These are phyloP conservation scores for Urophycis tenuis DNA, from an alignment of 2,797 vertebrate species.

Conservation along the genomic window DNA sequence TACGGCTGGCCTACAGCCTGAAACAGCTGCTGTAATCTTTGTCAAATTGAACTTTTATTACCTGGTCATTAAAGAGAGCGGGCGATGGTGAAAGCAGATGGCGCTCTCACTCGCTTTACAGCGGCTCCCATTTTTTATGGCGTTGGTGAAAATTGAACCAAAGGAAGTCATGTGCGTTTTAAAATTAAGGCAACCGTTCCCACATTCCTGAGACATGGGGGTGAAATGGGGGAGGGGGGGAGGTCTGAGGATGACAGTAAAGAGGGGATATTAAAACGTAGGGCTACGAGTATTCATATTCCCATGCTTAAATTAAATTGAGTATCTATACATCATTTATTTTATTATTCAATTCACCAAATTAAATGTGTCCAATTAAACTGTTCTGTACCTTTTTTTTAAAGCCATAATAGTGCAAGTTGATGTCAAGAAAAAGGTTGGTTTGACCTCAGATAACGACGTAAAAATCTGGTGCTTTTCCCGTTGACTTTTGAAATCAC, in stretches of 20 bases:
- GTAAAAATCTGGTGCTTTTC: not conserved
- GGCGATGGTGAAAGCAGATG: constrained; percentile 80
- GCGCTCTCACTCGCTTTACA: constrained; percentile 67
- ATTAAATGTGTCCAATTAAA: not conserved
- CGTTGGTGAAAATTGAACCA: constrained; percentile 81
- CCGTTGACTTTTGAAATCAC: not conserved
- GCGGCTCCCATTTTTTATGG: constrained; percentile 70
- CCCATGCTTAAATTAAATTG: not conserved
- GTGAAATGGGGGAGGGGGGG: constrained; percentile 22
- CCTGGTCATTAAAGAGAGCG: constrained; percentile 75
- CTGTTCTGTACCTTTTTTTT: not conserved
- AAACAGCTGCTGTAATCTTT: constrained; percentile 84
- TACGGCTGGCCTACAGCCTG: constrained; percentile 64
- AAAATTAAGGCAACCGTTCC: constrained; percentile 82
- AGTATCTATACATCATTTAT: not conserved
- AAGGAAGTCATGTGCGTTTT: constrained; percentile 75
- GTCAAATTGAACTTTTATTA: constrained; percentile 84
- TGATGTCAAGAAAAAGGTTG: not conserved
- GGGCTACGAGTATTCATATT: not conserved
- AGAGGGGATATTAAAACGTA: not conserved
- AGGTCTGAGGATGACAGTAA: constrained; percentile 5
- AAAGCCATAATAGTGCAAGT: not conserved
- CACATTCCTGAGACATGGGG: constrained; percentile 75
- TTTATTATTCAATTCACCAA: not conserved
- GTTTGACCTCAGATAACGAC: not conserved